Evolutionary conservation across 2,113 vertebrate species (phyloP).

Genomic region (Callipepla californica): DNA sequence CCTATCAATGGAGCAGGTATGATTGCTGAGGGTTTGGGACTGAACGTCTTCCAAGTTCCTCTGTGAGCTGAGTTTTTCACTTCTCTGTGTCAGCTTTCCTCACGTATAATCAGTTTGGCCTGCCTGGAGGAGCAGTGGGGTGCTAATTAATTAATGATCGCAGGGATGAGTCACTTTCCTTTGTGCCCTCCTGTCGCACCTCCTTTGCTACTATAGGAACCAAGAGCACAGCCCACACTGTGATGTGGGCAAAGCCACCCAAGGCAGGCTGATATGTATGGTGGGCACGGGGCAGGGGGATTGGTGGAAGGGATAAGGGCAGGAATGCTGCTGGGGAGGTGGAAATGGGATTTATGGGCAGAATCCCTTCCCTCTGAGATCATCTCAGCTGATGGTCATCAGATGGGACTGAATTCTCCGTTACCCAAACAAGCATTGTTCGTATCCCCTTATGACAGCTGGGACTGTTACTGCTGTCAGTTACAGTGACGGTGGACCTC

Average conservation of each 20-base stretch:
- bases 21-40: background rate
- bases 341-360: background rate
- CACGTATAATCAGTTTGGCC: background rate
- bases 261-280: fast-evolving
- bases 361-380: background rate
- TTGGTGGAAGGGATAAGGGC: background rate
- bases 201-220: slow-evolving; percentile 20
- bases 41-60: background rate
- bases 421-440: background rate
- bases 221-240: background rate
- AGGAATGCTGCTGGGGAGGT: background rate
- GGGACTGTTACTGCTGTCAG: slow-evolving; percentile 12
- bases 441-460: slow-evolving; percentile 37
- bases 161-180: slow-evolving; percentile 42
- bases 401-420: background rate
- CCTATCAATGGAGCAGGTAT: background rate
- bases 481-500: background rate
- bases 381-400: background rate
- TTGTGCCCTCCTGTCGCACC: slow-evolving; percentile 29
- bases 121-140: slow-evolving; percentile 51
- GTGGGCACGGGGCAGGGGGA: background rate
- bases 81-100: background rate
- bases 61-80: background rate
- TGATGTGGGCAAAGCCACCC: background rate
- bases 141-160: slow-evolving; percentile 55